These are phyloP conservation scores for Daktulosphaira vitifoliae DNA, from an alignment of 1,140 invertebrate species.

Conservation along the genomic window DNA sequence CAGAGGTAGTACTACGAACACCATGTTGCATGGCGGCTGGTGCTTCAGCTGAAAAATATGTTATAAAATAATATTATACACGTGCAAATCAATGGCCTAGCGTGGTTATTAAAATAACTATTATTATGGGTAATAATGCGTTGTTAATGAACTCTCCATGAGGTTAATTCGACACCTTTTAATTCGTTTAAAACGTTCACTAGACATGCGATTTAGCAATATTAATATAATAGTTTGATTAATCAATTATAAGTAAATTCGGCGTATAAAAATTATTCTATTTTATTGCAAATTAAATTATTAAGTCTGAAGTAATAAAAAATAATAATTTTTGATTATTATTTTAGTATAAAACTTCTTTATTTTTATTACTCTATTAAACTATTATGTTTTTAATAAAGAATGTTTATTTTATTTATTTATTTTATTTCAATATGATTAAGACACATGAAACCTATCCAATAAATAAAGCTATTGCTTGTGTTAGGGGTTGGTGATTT, in stretches of 20 bases:
- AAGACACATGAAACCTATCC: too few relatives aligned
- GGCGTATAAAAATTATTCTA: not conserved
- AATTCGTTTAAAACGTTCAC: constrained; percentile 7
- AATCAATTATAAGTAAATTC: too few relatives aligned
- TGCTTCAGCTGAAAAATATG: constrained; percentile 47
- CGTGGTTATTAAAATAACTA: not conserved
- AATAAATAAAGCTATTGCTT: too few relatives aligned
- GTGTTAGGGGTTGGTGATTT: too few relatives aligned
- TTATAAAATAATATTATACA: not conserved
- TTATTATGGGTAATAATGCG: not conserved
- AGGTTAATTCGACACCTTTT: constrained; percentile 13
- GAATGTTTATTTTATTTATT: too few relatives aligned
- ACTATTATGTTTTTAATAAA: too few relatives aligned
- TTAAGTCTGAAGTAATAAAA: too few relatives aligned
- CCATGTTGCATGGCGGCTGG: constrained; percentile 51
- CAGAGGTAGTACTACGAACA: constrained; percentile 37
- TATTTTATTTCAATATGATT: too few relatives aligned
- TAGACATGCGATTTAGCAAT: constrained; percentile 12
- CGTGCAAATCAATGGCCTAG: not conserved
- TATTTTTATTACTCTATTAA: too few relatives aligned
- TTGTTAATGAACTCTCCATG: not conserved
- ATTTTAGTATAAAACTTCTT: too few relatives aligned
- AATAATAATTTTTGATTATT: too few relatives aligned
- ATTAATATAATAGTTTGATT: too few relatives aligned
- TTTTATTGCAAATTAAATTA: not conserved